These are phyloP conservation scores for Rutilus rutilus DNA, from an alignment of 2,113 vertebrate species.

Conservation along the genomic window DNA sequence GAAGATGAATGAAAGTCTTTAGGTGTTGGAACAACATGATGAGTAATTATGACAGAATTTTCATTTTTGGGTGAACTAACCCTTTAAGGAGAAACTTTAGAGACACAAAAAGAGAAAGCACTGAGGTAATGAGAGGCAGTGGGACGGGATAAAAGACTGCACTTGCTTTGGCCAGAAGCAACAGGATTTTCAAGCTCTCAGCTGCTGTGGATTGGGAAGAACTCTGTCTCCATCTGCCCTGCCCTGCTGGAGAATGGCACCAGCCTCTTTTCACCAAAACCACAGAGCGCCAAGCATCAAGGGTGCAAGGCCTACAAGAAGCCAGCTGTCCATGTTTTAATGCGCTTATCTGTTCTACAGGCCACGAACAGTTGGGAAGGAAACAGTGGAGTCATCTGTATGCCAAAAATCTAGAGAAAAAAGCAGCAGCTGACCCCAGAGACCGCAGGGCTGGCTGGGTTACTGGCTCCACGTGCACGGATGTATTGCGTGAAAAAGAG, in stretches of 20 bases:
- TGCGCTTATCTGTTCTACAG: slow-evolving; percentile 26
- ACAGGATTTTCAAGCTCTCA: slow-evolving; percentile 28
- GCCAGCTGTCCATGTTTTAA: slow-evolving; percentile 58
- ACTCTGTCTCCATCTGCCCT: slow-evolving; percentile 56
- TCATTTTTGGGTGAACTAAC: no score
- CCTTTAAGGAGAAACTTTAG: background rate
- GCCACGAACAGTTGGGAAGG: slow-evolving; percentile 38
- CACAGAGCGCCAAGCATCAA: slow-evolving; percentile 62
- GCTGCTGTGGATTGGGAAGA: slow-evolving; percentile 38
- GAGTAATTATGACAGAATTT: no score
- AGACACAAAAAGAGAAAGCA: background rate
- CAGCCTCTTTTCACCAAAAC: slow-evolving; percentile 46
- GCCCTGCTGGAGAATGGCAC: slow-evolving; percentile 67
- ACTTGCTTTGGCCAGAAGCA: background rate
- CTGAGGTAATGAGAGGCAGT: background rate
- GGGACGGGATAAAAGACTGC: background rate
- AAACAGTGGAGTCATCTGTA: slow-evolving; percentile 36
- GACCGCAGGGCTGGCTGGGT: slow-evolving; percentile 19
- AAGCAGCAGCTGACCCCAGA: slow-evolving; percentile 44
- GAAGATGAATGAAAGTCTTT: no score
- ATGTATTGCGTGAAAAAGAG: background rate
- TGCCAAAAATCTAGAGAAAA: slow-evolving; percentile 19
- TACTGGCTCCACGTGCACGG: background rate
- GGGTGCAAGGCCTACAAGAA: slow-evolving; percentile 32
- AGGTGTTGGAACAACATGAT: no score